A percentile compares a stretch with the other conserved stretches of the same genome.
Evolutionary conservation across 2,888 invertebrate species (phyloP).

Genomic region (Phytoseiulus persimilis): DNA sequence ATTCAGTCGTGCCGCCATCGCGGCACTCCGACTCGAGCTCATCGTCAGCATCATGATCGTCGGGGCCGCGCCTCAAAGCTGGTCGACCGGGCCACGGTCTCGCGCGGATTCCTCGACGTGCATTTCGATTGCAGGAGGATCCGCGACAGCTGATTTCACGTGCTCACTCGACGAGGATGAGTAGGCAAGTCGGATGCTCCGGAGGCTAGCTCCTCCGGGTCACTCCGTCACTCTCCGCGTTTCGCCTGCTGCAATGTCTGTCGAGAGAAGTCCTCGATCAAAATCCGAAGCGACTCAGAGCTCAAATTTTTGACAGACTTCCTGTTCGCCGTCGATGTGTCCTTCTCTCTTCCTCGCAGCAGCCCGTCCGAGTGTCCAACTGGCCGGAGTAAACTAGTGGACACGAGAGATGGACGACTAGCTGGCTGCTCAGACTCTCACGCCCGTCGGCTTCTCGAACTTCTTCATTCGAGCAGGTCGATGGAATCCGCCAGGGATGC

Average conservation of each 20-base stretch:
- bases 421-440: background rate
- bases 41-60: no score
- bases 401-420: background rate
- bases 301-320: background rate
- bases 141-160: background rate
- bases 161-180: background rate
- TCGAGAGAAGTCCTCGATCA: conserved; percentile 5
- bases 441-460: background rate
- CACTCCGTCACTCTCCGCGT: background rate
- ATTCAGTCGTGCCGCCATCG: background rate
- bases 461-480: background rate
- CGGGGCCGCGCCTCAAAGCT: no score
- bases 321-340: background rate
- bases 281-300: background rate
- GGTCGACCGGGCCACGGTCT: no score
- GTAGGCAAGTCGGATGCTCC: background rate
- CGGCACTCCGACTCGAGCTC: background rate
- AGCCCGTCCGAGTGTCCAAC: background rate
- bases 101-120: no score
- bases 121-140: background rate
- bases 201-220: background rate
- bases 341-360: background rate
- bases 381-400: background rate
- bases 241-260: background rate
- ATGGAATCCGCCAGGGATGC: background rate